Evolutionary conservation across 2,113 vertebrate genomes (phyloP).

Genomic region (Pavo muticus): DNA sequence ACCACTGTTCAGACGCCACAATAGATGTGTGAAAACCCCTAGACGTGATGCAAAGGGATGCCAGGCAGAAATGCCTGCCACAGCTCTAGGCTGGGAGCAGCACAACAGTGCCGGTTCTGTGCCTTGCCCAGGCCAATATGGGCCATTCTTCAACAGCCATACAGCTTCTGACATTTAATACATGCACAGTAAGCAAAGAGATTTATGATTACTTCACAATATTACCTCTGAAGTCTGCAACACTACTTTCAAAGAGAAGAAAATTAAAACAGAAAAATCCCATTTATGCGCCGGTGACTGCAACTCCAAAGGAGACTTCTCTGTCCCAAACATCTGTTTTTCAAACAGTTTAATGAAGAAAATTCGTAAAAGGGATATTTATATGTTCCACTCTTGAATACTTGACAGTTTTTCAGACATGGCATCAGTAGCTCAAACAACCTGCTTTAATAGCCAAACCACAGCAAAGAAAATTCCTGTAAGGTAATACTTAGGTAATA

Average conservation of each 20-base stretch:
- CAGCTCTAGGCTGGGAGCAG: neutral
- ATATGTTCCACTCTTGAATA: neutral
- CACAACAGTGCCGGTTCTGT: neutral
- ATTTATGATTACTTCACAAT: neutral
- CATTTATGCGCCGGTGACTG: neutral
- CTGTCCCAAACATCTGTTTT: neutral
- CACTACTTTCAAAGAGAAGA: accelerated
- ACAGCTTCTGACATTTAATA: neutral
- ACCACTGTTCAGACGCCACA: neutral
- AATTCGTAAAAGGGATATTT: neutral
- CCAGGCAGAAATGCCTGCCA: neutral
- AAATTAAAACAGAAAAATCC: neutral
- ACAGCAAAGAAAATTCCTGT: neutral
- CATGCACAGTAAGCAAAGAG: accelerated
- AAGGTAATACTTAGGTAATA: neutral
- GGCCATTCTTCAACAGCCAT: accelerated
- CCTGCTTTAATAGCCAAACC: neutral
- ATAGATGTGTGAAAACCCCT: neutral
- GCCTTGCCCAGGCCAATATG: neutral
- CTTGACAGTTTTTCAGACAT: neutral
- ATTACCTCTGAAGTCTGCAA: neutral
- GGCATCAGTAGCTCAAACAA: neutral
- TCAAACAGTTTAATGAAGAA: neutral
- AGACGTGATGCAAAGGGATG: neutral
- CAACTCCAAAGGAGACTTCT: neutral